Evolutionary conservation across 2,113 vertebrate genomes (phyloP), one percentile per base, ranked within the genome.

Genomic region (Tylochromis polylepis): DNA sequence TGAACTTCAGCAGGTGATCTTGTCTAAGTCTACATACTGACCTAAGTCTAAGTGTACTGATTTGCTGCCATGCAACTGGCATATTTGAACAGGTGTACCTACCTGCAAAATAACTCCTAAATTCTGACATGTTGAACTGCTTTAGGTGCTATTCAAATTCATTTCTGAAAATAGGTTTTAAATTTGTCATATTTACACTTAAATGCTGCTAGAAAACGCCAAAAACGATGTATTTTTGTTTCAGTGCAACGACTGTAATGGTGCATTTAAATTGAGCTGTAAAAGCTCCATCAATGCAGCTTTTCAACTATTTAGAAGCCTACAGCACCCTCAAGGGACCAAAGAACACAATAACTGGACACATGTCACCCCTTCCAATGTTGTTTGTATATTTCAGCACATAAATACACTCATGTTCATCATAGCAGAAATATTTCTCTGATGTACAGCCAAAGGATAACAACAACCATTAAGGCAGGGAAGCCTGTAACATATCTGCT

Each of bases 391-490:
- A 83, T 82, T 83, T 43, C n/a, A 62, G 55, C 9, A 84, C 78
- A 92, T 92, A 94, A 90, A 94, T 89, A 95, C 12, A 90, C 83
- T 75, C 20, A 34, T 83, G 14, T 59, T 79, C 2, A 84, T 78
- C n/a, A 60, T 49, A 83, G n/a, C 18, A 29, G 7, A 43, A 59
- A 72, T 15, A 57, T 83, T 75, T 22, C 62, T 86, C 22, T 53
- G 51, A 67, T 56, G 59, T 36, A 43, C 22, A 53, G 5, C 36
- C 16, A 57, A 70, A 29, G 41, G 38, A 82, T 77, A 9, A 79
- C 59, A 57, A 8, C 29, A 31, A 43, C 41, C 12, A 56, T 41
- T 27, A 46, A 46, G 34, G 31, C 59, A 79, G 67, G 3, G 2
- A 3, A 49, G 4, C 43, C 59, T 36, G 27, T 11, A 88, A 60